Percentiles rank a stretch among this genome's conserved stretches.
Evolutionary conservation across 1,140 invertebrate species (phyloP).

Genomic region (Latrodectus geometricus): DNA sequence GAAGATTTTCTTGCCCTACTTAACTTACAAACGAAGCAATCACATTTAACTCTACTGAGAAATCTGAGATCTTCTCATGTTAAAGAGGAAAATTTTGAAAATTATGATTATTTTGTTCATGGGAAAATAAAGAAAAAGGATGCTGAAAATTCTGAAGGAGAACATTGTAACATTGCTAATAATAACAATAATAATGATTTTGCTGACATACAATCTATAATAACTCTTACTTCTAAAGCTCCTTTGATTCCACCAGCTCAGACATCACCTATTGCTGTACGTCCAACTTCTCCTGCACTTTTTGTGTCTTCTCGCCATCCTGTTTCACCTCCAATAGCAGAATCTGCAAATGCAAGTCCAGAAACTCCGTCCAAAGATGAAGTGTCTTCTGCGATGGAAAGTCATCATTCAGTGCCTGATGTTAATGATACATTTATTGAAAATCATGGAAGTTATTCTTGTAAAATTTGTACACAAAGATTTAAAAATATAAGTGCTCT

Average conservation of each 20-base stretch:
- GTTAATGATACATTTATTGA: conserved; percentile 11
- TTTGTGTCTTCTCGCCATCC: conserved; percentile 26
- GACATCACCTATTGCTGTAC: conserved; percentile 63
- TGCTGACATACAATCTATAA: conserved; percentile 86
- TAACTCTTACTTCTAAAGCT: conserved; percentile 79
- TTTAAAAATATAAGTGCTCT: conserved; percentile 73
- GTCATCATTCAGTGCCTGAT: conserved; percentile 24
- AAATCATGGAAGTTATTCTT: conserved; percentile 42
- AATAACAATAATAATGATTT: conserved; percentile 70
- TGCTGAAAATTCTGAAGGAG: conserved; percentile 67
- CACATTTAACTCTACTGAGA: conserved; percentile 32
- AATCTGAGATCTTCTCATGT: conserved; percentile 10
- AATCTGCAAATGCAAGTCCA: conserved; percentile 66
- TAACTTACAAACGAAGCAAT: conserved; percentile 74
- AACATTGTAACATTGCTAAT: conserved; percentile 6
- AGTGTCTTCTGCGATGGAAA: neutral
- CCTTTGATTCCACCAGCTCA: conserved; percentile 72
- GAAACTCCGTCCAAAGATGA: conserved; percentile 65
- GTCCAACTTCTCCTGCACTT: conserved; percentile 61
- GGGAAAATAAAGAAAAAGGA: conserved; percentile 67
- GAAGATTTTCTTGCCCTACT: conserved; percentile 85
- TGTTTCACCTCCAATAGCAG: conserved; percentile 65
- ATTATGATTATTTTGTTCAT: conserved; percentile 62
- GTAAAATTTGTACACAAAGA: conserved; percentile 62
- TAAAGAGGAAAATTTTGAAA: conserved; percentile 62